phyloP scores from a whole-genome alignment of 2,888 invertebrate genomes.

The Ormia ochracea region DNA sequence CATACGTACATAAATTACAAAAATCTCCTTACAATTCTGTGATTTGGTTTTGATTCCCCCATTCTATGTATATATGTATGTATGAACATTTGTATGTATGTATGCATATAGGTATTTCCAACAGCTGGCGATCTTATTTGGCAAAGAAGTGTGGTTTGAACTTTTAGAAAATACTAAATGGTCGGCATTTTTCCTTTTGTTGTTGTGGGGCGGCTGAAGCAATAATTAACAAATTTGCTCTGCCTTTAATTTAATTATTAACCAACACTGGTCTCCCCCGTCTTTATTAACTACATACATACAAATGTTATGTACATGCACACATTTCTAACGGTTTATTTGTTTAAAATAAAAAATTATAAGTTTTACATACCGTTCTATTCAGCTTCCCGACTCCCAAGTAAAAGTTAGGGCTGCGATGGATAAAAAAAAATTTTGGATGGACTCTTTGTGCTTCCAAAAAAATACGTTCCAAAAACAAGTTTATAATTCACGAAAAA shows the following conservation, averaged over 20 bases:
- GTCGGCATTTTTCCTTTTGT: not conserved
- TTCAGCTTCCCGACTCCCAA: not conserved
- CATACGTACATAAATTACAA: not conserved
- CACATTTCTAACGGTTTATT: conserved; percentile 40
- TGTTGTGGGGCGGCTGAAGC: not conserved
- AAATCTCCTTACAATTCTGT: too few species aligned
- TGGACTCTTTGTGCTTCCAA: not conserved
- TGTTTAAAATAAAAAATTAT: not conserved
- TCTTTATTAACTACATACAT: not conserved
- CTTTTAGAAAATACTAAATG: not conserved
- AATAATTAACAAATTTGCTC: not conserved
- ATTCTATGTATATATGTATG: too few species aligned
- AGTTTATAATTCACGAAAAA: not conserved
- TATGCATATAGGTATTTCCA: not conserved
- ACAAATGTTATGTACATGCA: not conserved
- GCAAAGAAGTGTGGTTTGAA: not conserved
- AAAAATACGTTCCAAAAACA: not conserved
- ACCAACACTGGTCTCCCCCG: conserved; percentile 4
- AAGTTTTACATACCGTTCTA: conserved; percentile 14
- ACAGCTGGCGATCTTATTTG: not conserved
- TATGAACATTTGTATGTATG: too few species aligned
- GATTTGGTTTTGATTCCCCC: too few species aligned
- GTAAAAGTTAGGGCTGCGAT: too few species aligned
- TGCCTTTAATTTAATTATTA: not conserved
- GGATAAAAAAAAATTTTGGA: not conserved